Base-by-base conservation (phyloP, 2,888 invertebrate genomes). In the Lepidochitona cinerea region DNA sequence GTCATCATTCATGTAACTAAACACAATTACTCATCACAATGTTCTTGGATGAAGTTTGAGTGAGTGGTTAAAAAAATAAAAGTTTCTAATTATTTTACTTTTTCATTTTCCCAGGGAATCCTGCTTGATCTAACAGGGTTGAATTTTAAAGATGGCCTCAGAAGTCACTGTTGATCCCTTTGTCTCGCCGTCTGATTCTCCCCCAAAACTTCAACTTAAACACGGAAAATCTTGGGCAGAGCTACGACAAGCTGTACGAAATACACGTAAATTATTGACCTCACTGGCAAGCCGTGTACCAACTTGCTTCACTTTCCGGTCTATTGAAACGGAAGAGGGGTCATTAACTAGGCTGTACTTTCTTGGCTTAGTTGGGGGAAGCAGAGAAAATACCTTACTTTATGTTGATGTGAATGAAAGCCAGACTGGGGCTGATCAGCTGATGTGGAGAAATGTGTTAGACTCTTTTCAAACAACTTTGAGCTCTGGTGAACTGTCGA, bases 301-400 rank as follows among this genome's bases (percentile, higher is more conserved):
- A 5, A 82, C 84, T 23, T 79, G 73, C 33, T 90, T 91, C 76
- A 85, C 84, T 36, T 90, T 90, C 73, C 79, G 89, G 18, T 83
- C 82, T 7, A 76, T 86, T 29, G 69, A 84, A 1, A 83, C 83
- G 0, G 83, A 84, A 33, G 68, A 76, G 68, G 88, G 87, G 6
- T 69, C 75, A 9, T 77, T 81, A 29, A 76, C 77, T 12, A 93
- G 97, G 85, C 94, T 97, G 85, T 98, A 97, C 91, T 98, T 97
- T 90, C 92, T 98, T 76, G 95, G 96, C 82, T 95, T 95, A 32
- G 96, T 96, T 0, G 94, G 95, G 69, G 96, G 95, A 85, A 95
- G 95, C 23, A 95, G 96, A 94, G 97, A 97, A 90, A 96, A 96
- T 1, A 97, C 97, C 0, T 91, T 97, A 14, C 92, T 97, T 0